phyloP scores from a whole-genome alignment of 2,113 vertebrate genomes.

The Serinus canaria region DNA sequence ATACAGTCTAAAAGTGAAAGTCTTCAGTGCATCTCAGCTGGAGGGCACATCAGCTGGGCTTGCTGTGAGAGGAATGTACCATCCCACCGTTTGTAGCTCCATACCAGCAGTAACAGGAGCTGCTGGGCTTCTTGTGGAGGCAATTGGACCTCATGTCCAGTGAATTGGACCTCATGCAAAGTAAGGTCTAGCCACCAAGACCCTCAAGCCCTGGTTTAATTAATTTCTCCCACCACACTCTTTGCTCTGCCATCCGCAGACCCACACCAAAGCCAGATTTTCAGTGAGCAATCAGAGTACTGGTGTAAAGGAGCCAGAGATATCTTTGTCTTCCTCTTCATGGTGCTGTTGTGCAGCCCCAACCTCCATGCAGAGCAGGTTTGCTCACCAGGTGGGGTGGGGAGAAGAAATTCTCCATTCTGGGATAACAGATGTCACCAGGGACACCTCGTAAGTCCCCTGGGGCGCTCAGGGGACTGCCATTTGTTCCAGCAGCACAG shows the following conservation, averaged over 20 bases:
- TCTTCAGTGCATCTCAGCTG: not conserved
- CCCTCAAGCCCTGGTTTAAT: not conserved
- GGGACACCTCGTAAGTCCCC: rapidly evolving
- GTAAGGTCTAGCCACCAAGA: not conserved
- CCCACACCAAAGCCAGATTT: not conserved
- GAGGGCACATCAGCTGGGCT: not conserved
- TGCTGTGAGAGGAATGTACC: not conserved
- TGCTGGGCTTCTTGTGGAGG: not conserved
- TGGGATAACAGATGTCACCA: not conserved
- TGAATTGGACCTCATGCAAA: not conserved
- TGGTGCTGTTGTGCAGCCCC: not conserved
- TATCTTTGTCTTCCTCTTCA: not conserved
- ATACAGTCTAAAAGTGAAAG: not conserved
- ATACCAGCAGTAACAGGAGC: not conserved
- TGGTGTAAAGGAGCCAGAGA: not conserved
- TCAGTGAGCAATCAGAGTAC: rapidly evolving
- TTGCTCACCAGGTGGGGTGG: not conserved
- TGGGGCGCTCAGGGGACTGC: not conserved
- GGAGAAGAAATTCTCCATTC: not conserved
- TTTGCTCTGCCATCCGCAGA: not conserved
- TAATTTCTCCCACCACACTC: not conserved
- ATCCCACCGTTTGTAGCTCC: not conserved
- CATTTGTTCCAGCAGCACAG: not conserved
- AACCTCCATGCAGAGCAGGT: not conserved
- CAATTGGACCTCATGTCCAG: not conserved